Conservation (phyloP, 2,797 vertebrate species). For the Acomys russatus region DNA sequence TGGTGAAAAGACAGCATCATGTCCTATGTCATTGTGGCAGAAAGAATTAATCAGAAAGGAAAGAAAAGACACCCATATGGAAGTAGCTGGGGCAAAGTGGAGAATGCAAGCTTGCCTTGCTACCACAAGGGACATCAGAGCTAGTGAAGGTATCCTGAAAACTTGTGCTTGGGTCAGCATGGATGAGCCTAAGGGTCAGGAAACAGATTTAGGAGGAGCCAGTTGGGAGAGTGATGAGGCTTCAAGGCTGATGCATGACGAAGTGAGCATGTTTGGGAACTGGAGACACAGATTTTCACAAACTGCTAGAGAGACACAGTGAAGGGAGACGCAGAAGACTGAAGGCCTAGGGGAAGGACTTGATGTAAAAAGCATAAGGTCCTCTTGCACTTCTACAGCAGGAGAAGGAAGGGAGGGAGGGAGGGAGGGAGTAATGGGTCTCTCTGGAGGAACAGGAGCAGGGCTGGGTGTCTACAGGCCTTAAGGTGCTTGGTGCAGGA, state of each 20-base stretch:
- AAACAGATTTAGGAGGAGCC: not conserved
- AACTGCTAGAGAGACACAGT: not conserved
- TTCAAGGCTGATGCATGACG: not conserved
- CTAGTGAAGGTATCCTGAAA: not conserved
- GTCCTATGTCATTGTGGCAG: fast-evolving
- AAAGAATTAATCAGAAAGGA: fast-evolving
- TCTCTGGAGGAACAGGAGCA: not conserved
- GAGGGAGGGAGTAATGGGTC: not conserved
- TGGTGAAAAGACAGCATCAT: not conserved
- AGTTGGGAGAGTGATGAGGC: no score
- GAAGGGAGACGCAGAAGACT: not conserved
- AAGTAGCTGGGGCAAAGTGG: not conserved
- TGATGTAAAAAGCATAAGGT: no score
- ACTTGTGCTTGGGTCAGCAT: not conserved
- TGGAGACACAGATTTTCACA: fast-evolving
- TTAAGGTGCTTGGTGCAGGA: not conserved
- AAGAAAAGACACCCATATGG: fast-evolving
- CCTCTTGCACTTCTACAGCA: no score
- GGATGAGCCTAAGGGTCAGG: not conserved
- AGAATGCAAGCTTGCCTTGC: fast-evolving
- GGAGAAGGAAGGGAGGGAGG: fast-evolving
- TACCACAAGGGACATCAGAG: not conserved
- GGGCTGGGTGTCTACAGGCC: no score
- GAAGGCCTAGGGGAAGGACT: fast-evolving
- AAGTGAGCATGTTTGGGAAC: not conserved